phyloP scores from a whole-genome alignment of 2,113 vertebrate species.

The Daboia siamensis region DNA sequence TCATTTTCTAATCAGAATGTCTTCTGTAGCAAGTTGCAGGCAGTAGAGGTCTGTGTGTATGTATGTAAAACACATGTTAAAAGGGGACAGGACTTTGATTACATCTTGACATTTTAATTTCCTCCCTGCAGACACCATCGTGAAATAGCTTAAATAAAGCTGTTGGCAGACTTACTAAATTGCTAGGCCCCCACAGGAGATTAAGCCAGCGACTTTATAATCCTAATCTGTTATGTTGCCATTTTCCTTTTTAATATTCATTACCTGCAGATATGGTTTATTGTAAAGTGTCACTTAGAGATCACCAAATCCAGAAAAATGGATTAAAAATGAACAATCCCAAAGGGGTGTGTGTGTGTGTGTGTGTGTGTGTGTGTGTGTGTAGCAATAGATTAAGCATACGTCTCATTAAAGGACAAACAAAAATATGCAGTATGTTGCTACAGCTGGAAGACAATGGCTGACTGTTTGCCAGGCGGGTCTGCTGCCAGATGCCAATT shows the following conservation, averaged over 20 bases:
- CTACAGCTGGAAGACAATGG: neutral
- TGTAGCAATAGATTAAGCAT: neutral
- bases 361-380: neutral
- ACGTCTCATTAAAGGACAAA: neutral
- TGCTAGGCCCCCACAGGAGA: neutral
- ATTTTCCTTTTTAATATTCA: neutral
- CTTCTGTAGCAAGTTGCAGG: neutral
- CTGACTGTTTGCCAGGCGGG: neutral
- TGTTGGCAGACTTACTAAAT: neutral
- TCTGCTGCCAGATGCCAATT: neutral
- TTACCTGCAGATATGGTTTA: neutral
- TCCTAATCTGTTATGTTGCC: neutral
- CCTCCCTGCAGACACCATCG: too few species aligned
- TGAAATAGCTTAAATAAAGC: neutral
- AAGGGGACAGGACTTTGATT: neutral
- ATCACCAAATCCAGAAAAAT: neutral
- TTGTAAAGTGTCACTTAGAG: neutral
- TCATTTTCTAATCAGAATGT: neutral
- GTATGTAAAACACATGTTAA: neutral
- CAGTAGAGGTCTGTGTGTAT: neutral
- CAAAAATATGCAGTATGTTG: neutral
- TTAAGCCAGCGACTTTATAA: neutral
- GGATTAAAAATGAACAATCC: neutral
- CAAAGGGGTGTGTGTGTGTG: neutral
- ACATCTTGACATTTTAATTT: neutral